These are phyloP conservation scores for Hydrochoerus hydrochaeris DNA, from an alignment of 2,113 vertebrate genomes.

Conservation along the genomic window DNA sequence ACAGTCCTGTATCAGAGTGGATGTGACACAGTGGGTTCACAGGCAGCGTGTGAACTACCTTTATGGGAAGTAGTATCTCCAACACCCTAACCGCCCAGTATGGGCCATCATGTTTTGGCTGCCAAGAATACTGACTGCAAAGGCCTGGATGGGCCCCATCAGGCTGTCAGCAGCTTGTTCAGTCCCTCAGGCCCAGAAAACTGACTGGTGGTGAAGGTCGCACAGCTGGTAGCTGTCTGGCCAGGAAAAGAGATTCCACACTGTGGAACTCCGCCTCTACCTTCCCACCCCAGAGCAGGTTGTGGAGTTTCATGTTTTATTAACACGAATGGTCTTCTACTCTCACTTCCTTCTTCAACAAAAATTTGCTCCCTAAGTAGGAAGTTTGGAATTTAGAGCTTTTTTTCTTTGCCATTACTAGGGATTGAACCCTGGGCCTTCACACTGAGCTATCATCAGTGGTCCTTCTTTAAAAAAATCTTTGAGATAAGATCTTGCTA, in stretches of 20 bases:
- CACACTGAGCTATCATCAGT: background rate
- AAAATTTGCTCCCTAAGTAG: background rate
- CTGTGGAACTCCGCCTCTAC: background rate
- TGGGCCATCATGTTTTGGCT: background rate
- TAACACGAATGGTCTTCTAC: constrained; percentile 51
- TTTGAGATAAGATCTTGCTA: background rate
- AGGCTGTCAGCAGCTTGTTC: background rate
- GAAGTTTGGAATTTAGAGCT: constrained; percentile 68
- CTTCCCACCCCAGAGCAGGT: background rate
- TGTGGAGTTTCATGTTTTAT: constrained; percentile 74
- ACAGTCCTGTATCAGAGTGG: background rate
- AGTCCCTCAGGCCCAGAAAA: background rate
- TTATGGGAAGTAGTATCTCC: background rate
- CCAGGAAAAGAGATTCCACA: background rate
- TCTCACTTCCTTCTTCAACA: constrained; percentile 16
- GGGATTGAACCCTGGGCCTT: background rate
- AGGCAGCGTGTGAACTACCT: background rate
- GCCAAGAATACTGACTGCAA: background rate
- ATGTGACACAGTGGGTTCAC: background rate
- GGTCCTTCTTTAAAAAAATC: background rate
- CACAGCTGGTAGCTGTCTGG: background rate
- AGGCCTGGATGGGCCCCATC: background rate
- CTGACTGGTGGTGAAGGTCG: background rate
- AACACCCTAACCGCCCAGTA: background rate
- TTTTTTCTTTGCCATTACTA: background rate